Percentiles rank a stretch among this genome's conserved stretches.
These are phyloP conservation scores for Loxodonta africana DNA, from an alignment of 2,113 vertebrate species.

Conservation along the genomic window DNA sequence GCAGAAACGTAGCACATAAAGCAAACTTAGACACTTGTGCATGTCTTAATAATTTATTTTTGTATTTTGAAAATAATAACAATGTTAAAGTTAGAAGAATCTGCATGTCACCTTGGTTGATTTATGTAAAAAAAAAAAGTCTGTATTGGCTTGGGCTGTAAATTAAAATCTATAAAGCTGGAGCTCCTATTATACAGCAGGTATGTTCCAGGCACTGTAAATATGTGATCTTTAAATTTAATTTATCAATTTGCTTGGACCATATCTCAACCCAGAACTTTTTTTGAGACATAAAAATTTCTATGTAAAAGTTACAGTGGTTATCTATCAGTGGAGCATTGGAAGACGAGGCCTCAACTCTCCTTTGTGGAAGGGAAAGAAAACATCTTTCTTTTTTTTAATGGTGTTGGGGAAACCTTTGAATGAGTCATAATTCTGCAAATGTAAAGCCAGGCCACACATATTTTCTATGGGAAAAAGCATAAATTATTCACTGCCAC, in stretches of 20 bases:
- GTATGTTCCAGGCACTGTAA: not conserved
- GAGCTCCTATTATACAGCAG: not conserved
- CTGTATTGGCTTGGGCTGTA: not conserved
- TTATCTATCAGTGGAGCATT: not conserved
- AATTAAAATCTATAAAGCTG: conserved; percentile 38
- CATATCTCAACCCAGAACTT: not conserved
- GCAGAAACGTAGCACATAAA: conserved; percentile 1
- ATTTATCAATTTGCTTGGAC: not conserved
- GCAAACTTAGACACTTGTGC: not conserved
- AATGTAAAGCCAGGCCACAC: conserved; percentile 23
- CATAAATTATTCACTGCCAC: conserved; percentile 53
- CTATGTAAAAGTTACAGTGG: conserved; percentile 19
- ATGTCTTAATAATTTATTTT: not conserved
- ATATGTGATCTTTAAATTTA: conserved; percentile 25
- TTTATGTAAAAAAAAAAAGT: not conserved
- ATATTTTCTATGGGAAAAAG: conserved; percentile 30
- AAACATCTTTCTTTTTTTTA: not conserved
- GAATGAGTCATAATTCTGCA: conserved; percentile 25
- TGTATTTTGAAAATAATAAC: conserved; percentile 20
- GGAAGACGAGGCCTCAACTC: not conserved
- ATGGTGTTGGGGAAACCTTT: not conserved
- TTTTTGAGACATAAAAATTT: not conserved
- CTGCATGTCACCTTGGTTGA: not conserved
- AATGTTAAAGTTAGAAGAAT: not conserved
- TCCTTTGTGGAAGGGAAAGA: not conserved